A percentile compares a stretch with the other conserved stretches of the same genome.
phyloP scores from a whole-genome alignment of 2,888 invertebrate genomes.

The Caenorhabditis virilis region DNA sequence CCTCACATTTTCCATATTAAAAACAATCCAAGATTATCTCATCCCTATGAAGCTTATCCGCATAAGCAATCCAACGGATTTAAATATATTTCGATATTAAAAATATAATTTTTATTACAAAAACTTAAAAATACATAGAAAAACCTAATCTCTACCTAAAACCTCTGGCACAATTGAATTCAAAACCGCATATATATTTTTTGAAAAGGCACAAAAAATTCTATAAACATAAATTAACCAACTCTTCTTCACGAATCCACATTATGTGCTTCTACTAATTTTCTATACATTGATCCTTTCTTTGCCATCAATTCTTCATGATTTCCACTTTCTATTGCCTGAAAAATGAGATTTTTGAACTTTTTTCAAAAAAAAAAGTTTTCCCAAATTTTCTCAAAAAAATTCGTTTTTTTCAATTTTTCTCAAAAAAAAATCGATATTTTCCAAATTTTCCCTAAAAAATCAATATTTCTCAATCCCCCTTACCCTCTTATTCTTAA shows the following conservation, averaged over 20 bases:
- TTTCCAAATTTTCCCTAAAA: neutral
- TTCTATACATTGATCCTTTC: conserved; percentile 73
- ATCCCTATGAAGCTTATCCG: no score
- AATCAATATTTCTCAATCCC: neutral
- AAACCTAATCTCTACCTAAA: no score
- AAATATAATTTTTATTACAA: no score
- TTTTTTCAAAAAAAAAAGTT: conserved; percentile 1
- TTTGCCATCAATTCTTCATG: conserved; percentile 80
- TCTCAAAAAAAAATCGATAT: conserved; percentile 70
- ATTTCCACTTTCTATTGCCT: conserved; percentile 70
- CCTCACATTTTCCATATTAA: no score
- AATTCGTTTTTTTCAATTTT: no score
- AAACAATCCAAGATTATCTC: no score
- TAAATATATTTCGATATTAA: no score
- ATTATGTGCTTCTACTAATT: conserved; percentile 36
- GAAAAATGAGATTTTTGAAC: neutral
- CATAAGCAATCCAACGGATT: no score
- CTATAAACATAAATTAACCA: neutral
- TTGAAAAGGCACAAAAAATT: neutral
- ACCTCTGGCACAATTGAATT: no score
- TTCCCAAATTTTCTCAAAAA: neutral
- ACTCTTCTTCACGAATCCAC: conserved; percentile 13
- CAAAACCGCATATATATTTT: no score
- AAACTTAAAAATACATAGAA: no score
- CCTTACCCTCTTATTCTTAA: conserved; percentile 79